Percentiles rank a stretch among this genome's conserved stretches.
phyloP scores from a whole-genome alignment of 2,797 vertebrate genomes.

The Mormyrops attenuatus region DNA sequence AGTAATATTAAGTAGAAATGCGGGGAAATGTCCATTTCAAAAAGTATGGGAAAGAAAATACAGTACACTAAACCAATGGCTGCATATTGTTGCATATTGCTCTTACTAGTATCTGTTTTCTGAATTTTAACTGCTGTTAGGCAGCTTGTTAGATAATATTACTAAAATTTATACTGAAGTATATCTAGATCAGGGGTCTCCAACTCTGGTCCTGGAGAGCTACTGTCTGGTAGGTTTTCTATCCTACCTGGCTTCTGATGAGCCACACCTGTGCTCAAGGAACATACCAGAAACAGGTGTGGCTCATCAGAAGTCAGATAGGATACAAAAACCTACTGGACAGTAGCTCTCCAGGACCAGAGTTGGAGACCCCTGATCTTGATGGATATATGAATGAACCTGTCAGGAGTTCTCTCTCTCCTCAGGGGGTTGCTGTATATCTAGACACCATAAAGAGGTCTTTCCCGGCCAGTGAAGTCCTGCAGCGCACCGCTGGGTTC shows the following conservation, averaged over 20 bases:
- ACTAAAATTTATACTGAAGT: neutral
- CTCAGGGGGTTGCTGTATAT: conserved; percentile 72
- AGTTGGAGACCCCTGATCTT: neutral
- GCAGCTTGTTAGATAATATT: neutral
- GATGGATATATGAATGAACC: neutral
- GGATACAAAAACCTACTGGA: neutral
- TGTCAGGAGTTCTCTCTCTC: neutral
- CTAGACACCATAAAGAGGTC: conserved; percentile 57
- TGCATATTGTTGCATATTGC: neutral
- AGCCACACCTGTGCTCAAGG: neutral
- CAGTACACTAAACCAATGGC: neutral
- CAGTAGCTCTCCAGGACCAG: neutral
- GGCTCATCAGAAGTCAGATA: neutral
- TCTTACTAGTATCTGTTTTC: neutral
- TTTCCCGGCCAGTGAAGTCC: conserved; percentile 60
- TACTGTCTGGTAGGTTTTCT: neutral
- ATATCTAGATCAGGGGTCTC: neutral
- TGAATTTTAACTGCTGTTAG: neutral
- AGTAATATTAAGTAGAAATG: neutral
- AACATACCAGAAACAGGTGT: neutral
- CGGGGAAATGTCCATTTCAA: neutral
- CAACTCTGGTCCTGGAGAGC: neutral
- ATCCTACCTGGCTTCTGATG: neutral
- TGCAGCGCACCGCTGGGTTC: conserved; percentile 60
- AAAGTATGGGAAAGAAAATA: neutral